Evolutionary conservation across 2,888 invertebrate genomes (phyloP), one percentile per base, ranked within the genome.

Genomic region (Chrysolina oricalcia): DNA sequence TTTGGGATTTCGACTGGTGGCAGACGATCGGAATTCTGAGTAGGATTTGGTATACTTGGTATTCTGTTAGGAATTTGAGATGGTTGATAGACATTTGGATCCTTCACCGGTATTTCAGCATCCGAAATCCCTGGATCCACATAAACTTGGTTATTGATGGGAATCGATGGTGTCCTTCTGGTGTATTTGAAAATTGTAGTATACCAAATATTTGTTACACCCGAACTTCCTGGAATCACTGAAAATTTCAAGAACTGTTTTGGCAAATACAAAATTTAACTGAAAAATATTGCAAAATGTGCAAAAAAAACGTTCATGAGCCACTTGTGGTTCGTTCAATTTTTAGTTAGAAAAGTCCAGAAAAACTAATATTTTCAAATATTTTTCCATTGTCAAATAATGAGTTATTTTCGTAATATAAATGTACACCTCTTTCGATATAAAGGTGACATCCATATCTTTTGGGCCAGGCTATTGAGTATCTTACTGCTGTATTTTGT

Each of bases 151-250:
- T 59, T 59, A 0, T 10, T 35, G 27, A 21, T 53, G 9, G 27
- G 11, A 46, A n/a, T 23, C 19, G 27, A 9, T 21, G 15, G 4
- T 56, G 53, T 17, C 62, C 59, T 9, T 70, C 70, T 69, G 3
- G 53, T 56, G 66, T 72, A 72, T 73, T 79, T n/a, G 69, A 77
- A 74, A 65, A 72, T 72, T 62, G 72, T 21, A 77, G 77, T 59
- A 64, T 78, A 46, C 83, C 83, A 83, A n/a, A 81, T 65, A 50
- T 79, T 81, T 10, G 82, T 83, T 59, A 80, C 74, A 27, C 83
- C 82, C n/a, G 78, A 70, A n/a, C 43, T 46, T 19, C 82, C 81
- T 17, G 78, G 76, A 56, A 82, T 70, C 46, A 82, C 83, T 81
- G 68, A 23, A 46, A 46, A 48, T 23, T 66, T 2, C 41, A 43